Conservation (phyloP, 2,113 vertebrate genomes). For the Scolopax mira region DNA sequence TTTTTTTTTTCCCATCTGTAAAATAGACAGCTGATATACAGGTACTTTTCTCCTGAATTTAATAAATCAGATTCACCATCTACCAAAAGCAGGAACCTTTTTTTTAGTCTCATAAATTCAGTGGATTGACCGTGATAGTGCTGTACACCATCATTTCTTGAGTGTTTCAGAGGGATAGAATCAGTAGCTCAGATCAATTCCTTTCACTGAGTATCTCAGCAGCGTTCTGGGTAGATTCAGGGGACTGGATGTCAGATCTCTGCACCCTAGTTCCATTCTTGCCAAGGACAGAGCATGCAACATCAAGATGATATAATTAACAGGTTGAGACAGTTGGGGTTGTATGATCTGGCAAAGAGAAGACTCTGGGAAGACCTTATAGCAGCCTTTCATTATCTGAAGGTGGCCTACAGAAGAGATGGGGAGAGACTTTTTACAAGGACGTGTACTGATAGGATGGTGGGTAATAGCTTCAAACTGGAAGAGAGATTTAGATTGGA, state of each 20-base stretch:
- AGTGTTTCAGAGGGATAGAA: neutral
- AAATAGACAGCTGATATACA: neutral
- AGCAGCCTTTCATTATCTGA: neutral
- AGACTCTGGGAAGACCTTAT: neutral
- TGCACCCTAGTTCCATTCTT: neutral
- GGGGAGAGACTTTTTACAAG: neutral
- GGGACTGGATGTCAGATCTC: neutral
- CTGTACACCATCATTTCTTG: neutral
- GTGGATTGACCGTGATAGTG: neutral
- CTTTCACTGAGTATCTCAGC: neutral
- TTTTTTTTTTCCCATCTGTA: neutral
- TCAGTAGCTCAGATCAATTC: neutral
- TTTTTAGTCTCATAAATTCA: neutral
- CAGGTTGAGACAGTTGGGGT: neutral
- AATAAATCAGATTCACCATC: neutral
- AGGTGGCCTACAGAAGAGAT: neutral
- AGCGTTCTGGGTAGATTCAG: neutral
- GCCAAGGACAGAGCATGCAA: neutral
- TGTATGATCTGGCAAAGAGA: neutral
- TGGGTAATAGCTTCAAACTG: neutral
- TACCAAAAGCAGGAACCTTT: neutral
- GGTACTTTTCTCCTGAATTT: neutral
- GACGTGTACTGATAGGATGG: neutral
- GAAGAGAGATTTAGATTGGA: neutral
- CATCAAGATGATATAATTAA: neutral